phyloP scores from a whole-genome alignment of 2,797 vertebrate species.

The Sternarchorhynchus goeldii region DNA sequence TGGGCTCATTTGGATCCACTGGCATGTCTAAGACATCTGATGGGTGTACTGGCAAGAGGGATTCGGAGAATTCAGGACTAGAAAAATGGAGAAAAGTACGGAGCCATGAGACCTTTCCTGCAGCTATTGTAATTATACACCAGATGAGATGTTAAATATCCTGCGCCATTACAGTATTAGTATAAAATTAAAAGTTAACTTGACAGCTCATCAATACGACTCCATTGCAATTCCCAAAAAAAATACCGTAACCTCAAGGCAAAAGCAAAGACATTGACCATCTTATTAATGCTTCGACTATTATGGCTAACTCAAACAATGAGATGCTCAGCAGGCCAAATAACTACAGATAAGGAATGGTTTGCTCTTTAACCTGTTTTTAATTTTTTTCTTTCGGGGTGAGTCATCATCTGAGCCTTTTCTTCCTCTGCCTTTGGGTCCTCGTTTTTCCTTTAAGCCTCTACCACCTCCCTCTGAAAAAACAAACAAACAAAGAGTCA shows the following conservation, averaged over 20 bases:
- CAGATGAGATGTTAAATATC: not conserved
- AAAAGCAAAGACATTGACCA: not conserved
- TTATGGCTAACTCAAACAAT: not conserved
- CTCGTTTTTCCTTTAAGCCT: constrained; percentile 85
- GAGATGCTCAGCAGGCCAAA: not conserved
- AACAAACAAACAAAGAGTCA: constrained; percentile 6
- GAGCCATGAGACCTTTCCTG: not conserved
- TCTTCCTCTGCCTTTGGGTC: constrained; percentile 85
- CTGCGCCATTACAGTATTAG: too few relatives aligned
- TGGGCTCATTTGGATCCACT: constrained; percentile 98
- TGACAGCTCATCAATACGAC: not conserved
- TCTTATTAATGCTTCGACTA: too few relatives aligned
- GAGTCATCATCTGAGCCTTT: constrained; percentile 92
- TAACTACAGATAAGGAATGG: not conserved
- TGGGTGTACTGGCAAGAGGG: constrained; percentile 91
- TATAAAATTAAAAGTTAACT: not conserved
- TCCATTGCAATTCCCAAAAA: not conserved
- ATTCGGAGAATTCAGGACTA: constrained; percentile 86
- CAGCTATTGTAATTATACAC: not conserved
- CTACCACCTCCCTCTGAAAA: constrained; percentile 67
- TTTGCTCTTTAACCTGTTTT: constrained; percentile 81
- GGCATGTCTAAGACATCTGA: constrained; percentile 99
- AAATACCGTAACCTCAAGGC: not conserved
- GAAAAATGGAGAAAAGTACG: constrained; percentile 21
- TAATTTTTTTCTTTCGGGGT: constrained; percentile 92